Base-by-base conservation (phyloP, 2,888 invertebrate species). In the Limenitis camilla region DNA sequence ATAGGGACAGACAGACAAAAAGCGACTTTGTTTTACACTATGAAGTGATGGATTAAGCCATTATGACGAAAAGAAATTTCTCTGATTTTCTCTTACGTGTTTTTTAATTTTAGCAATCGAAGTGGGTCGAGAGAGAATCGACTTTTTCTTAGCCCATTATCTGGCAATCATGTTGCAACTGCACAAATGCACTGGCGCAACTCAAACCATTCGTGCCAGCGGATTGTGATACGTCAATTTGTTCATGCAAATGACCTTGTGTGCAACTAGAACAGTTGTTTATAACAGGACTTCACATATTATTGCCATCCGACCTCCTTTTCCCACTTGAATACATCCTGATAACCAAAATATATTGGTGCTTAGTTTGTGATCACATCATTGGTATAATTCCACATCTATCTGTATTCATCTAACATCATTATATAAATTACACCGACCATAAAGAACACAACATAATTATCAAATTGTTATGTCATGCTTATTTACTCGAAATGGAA, bases 101-200 rank as follows among this genome's bases (percentile, higher is more conserved):
- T 35, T 58, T 73, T 68, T 69, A 69, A 71, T 76, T 70, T 72
- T 74, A 76, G 62, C 63, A 56, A 49, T 65, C 66, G 63, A 65
- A 74, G 70, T 78, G 73, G 76, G 76, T 74, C 76, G 72, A 48
- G 53, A 48, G 49, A 50, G 49, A 58, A 44, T 52, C 56, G 55
- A 60, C 51, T 57, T 65, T 62, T 61, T 61, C 46, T 46, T 56
- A 63, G 72, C 68, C 74, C 70, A 71, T 74, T 72, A 75, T 73
- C 72, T 66, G 56, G 54, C 56, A 53, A 60, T 52, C 50, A 50
- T 63, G 53, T 58, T 66, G 65, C 68, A 78, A 76, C 72, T 78
- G 76, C 76, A 79, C 76, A 72, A 52, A 55, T 74, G 71, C 74
- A 75, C 56, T 63, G 80, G 65, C 68, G 74, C 71, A 84, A 83